Base-by-base conservation (phyloP, 2,797 vertebrate genomes). In the Pyrocephalus nanus region DNA sequence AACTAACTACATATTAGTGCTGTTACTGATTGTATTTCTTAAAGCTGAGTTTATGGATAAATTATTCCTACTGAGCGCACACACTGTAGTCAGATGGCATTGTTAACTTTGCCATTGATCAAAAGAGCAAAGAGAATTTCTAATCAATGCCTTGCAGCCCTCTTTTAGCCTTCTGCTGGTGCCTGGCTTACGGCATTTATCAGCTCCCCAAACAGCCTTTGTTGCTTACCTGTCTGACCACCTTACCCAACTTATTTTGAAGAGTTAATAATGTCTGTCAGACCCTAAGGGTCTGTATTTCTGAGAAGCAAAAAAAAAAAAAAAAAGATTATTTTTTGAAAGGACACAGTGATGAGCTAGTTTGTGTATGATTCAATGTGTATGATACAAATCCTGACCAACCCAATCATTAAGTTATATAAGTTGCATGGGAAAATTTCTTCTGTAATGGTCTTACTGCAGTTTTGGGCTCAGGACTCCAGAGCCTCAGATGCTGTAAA, bases 81-180 rank as follows among this genome's bases (percentile, higher is more conserved):
- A 69, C 17, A 26, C 34, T 76, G 43, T 20, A 86, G 78, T 81
- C 79, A 88, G 84, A 70, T 61, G 45, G 73, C 53, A 72, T 71
- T 92, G 77, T 90, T 95, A 94, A 74, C 61, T 62, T 70, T 83
- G 38, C 58, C 53, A 77, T 72, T 95, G 96, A 97, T 94, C 58
- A 12, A 92, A 96, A 96, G 42, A 78, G 82, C 66, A 90, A 93
- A 96, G 84, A 73, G 79, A 93, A 96, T 92, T 97, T 96, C 91
- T 93, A 75, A 96, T 83, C 62, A 55, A 76, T 64, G 60, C 58
- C 90, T 92, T 74, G 26, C 62, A 89, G 73, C 50, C 79, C 71
- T 90, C 42, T 91, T 93, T 92, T 96, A 96, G 95, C 95, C 89
- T 70, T 79, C 76, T 85, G 70, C 85, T 89, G 47, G 47, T 93